phyloP scores from a whole-genome alignment of 2,888 invertebrate species.

The Bombyx huttoni region DNA sequence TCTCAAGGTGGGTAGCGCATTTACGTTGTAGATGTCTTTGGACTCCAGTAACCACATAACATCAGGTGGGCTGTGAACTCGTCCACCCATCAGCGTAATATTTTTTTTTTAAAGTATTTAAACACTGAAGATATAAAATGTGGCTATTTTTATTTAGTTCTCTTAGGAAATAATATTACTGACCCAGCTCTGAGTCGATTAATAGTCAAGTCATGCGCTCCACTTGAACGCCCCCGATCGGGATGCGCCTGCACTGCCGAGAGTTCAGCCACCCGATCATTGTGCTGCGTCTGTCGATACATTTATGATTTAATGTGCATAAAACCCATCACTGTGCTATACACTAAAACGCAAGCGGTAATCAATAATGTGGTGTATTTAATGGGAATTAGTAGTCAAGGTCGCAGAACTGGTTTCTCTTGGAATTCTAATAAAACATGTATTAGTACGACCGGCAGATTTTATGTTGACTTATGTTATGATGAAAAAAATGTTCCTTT shows the following conservation, averaged over 20 bases:
- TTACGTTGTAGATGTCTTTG: too few species aligned
- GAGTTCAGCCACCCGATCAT: constrained; percentile 32
- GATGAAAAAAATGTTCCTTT: constrained; percentile 14
- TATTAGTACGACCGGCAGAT: constrained; percentile 22
- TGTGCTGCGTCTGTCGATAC: constrained; percentile 18
- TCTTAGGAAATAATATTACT: constrained; percentile 29
- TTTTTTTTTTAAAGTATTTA: too few species aligned
- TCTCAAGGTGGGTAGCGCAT: too few species aligned
- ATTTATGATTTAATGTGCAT: constrained; percentile 24
- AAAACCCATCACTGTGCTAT: constrained; percentile 14
- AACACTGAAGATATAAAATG: too few species aligned
- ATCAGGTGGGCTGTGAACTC: too few species aligned
- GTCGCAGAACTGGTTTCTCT: constrained; percentile 14
- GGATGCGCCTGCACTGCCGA: constrained; percentile 28
- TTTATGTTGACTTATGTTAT: constrained; percentile 15
- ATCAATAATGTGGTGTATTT: constrained; percentile 7
- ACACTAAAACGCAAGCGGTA: constrained; percentile 6
- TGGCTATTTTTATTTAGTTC: too few species aligned
- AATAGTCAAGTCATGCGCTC: constrained; percentile 41
- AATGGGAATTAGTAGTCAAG: constrained; percentile 10
- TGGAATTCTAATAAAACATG: constrained; percentile 10
- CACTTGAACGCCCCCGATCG: constrained; percentile 43
- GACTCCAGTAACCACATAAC: too few species aligned
- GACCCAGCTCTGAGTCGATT: constrained; percentile 36
- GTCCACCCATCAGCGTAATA: too few species aligned